These are phyloP conservation scores for Denticeps clupeoides DNA, from an alignment of 2,797 vertebrate genomes.

Conservation along the genomic window DNA sequence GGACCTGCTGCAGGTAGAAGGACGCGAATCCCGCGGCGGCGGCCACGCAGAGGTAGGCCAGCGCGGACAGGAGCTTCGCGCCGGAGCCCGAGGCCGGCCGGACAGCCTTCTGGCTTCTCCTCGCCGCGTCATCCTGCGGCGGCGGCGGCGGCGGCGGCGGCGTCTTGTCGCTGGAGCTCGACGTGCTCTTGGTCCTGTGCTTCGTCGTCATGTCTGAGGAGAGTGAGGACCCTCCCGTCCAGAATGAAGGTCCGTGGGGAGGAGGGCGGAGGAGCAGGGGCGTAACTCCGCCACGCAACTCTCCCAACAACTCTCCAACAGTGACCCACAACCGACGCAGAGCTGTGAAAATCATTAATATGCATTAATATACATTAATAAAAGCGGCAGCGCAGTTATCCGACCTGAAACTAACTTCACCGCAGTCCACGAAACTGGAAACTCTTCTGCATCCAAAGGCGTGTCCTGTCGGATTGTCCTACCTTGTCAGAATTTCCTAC, in stretches of 20 bases:
- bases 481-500: too few species aligned
- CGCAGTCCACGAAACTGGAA: too few species aligned
- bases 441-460: too few species aligned
- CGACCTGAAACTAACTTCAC: too few species aligned
- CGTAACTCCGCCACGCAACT: too few species aligned
- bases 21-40: slow-evolving; percentile 48
- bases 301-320: too few species aligned
- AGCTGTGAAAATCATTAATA: too few species aligned
- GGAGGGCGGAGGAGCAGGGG: slow-evolving; percentile 43
- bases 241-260: slow-evolving; percentile 19
- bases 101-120: slow-evolving; percentile 40
- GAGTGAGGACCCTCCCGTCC: neutral
- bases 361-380: too few species aligned
- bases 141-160: slow-evolving; percentile 8
- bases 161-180: slow-evolving; percentile 36
- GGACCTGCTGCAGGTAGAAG: slow-evolving; percentile 48
- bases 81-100: slow-evolving; percentile 35
- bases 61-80: slow-evolving; percentile 21
- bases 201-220: slow-evolving; percentile 52
- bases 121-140: slow-evolving; percentile 42
- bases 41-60: slow-evolving; percentile 45
- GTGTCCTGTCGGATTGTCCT: too few species aligned
- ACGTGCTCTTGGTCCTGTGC: slow-evolving; percentile 48
- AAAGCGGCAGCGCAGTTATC: too few species aligned
- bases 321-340: too few species aligned